A percentile compares a stretch with the other conserved stretches of the same genome.
These are phyloP conservation scores for Ursus arctos DNA, from an alignment of 2,113 vertebrate genomes.

Conservation along the genomic window DNA sequence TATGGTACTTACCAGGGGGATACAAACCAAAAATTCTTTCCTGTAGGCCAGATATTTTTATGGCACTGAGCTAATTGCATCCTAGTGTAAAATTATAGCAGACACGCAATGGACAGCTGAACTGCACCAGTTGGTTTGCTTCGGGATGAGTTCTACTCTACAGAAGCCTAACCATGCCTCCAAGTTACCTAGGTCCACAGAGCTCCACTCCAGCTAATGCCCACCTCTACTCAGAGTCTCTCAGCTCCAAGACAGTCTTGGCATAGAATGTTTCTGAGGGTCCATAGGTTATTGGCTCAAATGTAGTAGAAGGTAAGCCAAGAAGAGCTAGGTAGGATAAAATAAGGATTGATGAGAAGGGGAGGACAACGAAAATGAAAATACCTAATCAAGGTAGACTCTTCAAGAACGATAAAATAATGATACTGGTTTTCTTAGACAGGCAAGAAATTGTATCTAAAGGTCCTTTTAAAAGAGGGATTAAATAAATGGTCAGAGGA, in stretches of 20 bases:
- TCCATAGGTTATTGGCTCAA: background rate
- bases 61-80: background rate
- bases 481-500: background rate
- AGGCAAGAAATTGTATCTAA: background rate
- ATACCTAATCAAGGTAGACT: background rate
- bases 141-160: background rate
- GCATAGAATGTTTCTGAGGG: background rate
- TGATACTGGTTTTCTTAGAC: background rate
- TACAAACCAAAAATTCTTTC: background rate
- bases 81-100: background rate
- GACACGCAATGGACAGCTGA: background rate
- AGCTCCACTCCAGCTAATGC: background rate
- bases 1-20: background rate
- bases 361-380: background rate
- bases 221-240: background rate
- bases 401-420: background rate
- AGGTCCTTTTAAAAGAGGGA: background rate
- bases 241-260: background rate
- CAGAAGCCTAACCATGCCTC: background rate
- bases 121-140: background rate
- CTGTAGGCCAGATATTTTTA: slow-evolving; percentile 14
- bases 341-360: background rate
- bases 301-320: background rate
- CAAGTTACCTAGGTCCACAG: background rate
- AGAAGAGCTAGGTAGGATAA: background rate